These are phyloP conservation scores for Gambelia wislizenii DNA, from an alignment of 2,797 vertebrate genomes.

Conservation along the genomic window DNA sequence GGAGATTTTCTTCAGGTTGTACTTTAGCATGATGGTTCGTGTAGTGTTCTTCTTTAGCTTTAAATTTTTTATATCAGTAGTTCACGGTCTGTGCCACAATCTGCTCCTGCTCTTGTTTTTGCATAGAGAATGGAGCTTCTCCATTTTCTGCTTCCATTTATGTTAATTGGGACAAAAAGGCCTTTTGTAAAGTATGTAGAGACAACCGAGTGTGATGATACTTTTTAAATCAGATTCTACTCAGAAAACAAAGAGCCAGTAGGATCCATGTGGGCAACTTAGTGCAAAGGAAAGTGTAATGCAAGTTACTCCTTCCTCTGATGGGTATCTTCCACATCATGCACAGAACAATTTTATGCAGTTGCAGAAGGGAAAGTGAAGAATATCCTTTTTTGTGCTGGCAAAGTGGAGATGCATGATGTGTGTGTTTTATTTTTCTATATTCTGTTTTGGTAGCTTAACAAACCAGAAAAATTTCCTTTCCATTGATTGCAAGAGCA, in stretches of 20 bases:
- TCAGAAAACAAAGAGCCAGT: neutral
- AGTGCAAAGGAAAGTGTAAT: neutral
- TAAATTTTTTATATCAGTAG: no score
- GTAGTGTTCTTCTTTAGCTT: no score
- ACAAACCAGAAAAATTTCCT: neutral
- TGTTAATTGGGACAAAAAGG: no score
- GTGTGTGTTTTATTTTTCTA: neutral
- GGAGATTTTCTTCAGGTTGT: no score
- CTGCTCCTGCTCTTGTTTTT: no score
- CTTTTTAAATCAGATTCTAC: neutral
- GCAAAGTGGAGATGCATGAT: no score
- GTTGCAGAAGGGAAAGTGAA: neutral
- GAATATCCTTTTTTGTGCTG: neutral
- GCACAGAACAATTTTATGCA: neutral
- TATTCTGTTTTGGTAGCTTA: neutral
- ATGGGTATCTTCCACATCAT: neutral
- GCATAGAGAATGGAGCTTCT: no score
- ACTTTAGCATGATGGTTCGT: no score
- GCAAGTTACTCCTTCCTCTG: neutral
- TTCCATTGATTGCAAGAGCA: neutral
- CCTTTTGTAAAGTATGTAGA: neutral
- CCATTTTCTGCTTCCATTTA: no score
- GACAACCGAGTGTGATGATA: neutral
- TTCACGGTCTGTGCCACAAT: no score
- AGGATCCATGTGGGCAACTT: neutral